Percentiles rank a stretch among this genome's conserved stretches.
Evolutionary conservation across 2,113 vertebrate species (phyloP).

Genomic region (Halichoeres trimaculatus): DNA sequence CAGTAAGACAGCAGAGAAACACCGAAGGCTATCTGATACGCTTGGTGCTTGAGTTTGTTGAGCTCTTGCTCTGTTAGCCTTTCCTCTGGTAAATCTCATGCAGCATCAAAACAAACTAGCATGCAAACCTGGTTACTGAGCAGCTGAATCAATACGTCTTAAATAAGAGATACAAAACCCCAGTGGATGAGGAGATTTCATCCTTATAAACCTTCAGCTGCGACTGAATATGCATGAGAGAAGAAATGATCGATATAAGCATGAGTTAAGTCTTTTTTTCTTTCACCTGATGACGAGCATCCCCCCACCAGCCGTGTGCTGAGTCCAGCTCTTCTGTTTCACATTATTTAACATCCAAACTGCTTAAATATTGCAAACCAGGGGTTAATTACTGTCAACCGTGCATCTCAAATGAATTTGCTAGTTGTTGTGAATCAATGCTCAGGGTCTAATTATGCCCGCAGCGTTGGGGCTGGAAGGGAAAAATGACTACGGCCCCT

Average conservation of each 20-base stretch:
- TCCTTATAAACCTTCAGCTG: constrained; percentile 3
- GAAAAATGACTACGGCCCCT: constrained; percentile 42
- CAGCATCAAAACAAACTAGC: background rate
- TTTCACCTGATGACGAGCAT: background rate
- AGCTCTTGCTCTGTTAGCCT: background rate
- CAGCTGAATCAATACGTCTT: background rate
- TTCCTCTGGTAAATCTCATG: constrained; percentile 1
- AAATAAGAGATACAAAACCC: background rate
- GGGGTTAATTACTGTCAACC: constrained; percentile 63
- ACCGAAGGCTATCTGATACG: background rate
- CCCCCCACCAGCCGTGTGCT: background rate
- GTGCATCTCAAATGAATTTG: constrained; percentile 47
- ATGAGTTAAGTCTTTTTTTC: background rate
- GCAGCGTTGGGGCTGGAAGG: constrained; percentile 31
- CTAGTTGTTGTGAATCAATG: constrained; percentile 61
- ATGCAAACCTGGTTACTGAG: background rate
- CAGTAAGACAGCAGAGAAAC: background rate
- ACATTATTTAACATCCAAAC: constrained; percentile 36
- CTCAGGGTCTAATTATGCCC: constrained; percentile 63
- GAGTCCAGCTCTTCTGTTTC: background rate
- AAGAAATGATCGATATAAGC: background rate
- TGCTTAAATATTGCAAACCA: constrained; percentile 42
- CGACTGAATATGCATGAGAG: background rate
- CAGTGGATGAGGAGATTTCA: background rate
- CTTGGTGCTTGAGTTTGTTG: background rate